Base-by-base conservation (phyloP, 64 coral and sea anemone species). In the Dendronephthya gigantea region DNA sequence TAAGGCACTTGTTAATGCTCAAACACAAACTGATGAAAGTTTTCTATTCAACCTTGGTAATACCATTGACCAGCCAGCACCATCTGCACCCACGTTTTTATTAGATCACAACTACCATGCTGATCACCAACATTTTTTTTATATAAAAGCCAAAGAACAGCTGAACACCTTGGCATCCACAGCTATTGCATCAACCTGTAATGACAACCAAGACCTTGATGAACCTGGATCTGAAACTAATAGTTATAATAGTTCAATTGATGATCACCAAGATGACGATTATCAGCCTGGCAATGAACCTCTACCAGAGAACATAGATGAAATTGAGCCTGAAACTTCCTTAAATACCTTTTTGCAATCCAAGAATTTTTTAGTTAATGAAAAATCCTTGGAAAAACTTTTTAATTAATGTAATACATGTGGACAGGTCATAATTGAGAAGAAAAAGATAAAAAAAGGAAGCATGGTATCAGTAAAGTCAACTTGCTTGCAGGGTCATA, bases 401-500 rank as follows among this genome's bases (percentile, higher is more conserved):
- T 75, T 75, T 30, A 31, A 75, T 33, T 23, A 33, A 31, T 75
- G 69, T 16, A 23, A 4, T 16, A 75, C n/a, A 31, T 75, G 69
- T 33, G 30, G 69, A 33, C 28, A 75, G 1, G 69, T 16, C 34
- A 30, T 76, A 13, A 76, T 76, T 76, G 88, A 83, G 38, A 34
- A 30, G 8, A 52, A 52, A 4, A 50, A 86, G 25, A 31, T 17
- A 55, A 82, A 31, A 7, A 17, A 35, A 56, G 89, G 89, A 4
- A 82, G 43, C 6, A 90, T 86, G 84, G 27, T 90, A 22, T 34
- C 84, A 16, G 40, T 87, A 34, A 84, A 82, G 16, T 14, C 50
- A 39, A 30, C 36, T 16, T 86, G 84, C 35, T 31, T 86, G 8
- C 86, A 86, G 86, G 76, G 50, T 4, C 89, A 90, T 34, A 27